Percentiles rank a stretch among this genome's conserved stretches.
phyloP scores from a whole-genome alignment of 1,140 invertebrate species.

The Drosophila ananassae region DNA sequence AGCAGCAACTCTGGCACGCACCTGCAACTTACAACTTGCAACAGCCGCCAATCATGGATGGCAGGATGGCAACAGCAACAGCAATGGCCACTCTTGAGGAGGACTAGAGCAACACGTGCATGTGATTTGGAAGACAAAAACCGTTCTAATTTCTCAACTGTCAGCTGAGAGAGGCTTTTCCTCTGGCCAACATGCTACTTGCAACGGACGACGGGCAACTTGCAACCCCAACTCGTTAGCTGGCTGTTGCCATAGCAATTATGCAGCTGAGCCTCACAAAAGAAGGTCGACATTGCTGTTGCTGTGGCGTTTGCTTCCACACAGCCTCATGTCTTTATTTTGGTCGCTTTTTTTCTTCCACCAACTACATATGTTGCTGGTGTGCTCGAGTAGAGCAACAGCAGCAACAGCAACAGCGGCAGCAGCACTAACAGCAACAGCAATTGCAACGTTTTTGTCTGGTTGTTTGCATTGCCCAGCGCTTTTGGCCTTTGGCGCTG shows the following conservation, averaged over 20 bases:
- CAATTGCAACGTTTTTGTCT: conserved; percentile 53
- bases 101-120: conserved; percentile 68
- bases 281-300: conserved; percentile 67
- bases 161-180: conserved; percentile 64
- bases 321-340: conserved; percentile 74
- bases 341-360: conserved; percentile 59
- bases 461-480: conserved; percentile 75
- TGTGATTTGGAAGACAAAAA: conserved; percentile 77
- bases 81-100: conserved; percentile 2
- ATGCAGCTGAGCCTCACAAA: conserved; percentile 75
- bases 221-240: conserved; percentile 65
- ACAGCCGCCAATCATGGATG: conserved; percentile 40
- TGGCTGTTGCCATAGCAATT: conserved; percentile 71
- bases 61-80: conserved; percentile 38
- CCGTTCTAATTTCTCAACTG: conserved; percentile 82
- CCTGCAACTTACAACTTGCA: conserved; percentile 31
- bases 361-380: conserved; percentile 70
- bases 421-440: conserved; percentile 46
- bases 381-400: conserved; percentile 53
- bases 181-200: conserved; percentile 20
- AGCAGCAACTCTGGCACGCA: conserved; percentile 25
- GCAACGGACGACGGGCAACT: conserved; percentile 22
- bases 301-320: conserved; percentile 11
- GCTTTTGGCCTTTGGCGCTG: conserved; percentile 81
- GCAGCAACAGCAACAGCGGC: conserved; percentile 31